Base-by-base conservation (phyloP, 2,797 vertebrate genomes). In the Sebastes umbrosus region DNA sequence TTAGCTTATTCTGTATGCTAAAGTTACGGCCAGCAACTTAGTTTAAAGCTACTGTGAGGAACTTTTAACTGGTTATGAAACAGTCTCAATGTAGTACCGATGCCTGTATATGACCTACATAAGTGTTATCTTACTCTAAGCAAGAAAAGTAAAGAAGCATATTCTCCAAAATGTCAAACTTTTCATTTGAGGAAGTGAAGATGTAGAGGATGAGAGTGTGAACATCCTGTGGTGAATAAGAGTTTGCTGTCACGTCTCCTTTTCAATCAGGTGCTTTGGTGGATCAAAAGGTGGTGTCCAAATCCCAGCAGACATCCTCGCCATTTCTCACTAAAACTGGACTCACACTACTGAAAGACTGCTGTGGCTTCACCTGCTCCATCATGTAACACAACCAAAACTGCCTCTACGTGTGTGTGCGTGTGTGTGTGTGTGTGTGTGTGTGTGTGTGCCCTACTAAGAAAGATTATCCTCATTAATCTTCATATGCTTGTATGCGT, bases 291-390 rank as follows among this genome's bases (percentile, higher is more conserved):
- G 67, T 93, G 91, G 94, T 91, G 2, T 95, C 96, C 50, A 94
- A 94, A 73, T 90, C 95, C 3, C 95, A 96, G 88, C 96, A 96
- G 89, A 95, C 94, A 0, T 93, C 96, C 0, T 36, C 93, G 0
- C 96, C 96, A 0, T 96, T 95, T 8, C 6, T 96, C 88, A 93
- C 92, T 50, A 97, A 97, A 91, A 97, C 96, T 0, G 95, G 97
- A 12, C 92, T 97, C 9, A 95, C 96, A 0, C 93, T 97, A 36
- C 94, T 98, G 78, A 98, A 96, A 75, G 97, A 97, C 87, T 97
- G 97, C 93, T 98, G 97, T 1, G 96, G 97, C 75, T 95, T 97
- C 93, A 96, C 95, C 90, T 98, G 97, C 88, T 96, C 96, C 67
- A 50, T 97, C 93, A 97, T 97, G 97, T 97, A 96, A 94, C 80